Conservation (phyloP, 92 coral and sea anemone species). For the Paragorgia papillata region DNA sequence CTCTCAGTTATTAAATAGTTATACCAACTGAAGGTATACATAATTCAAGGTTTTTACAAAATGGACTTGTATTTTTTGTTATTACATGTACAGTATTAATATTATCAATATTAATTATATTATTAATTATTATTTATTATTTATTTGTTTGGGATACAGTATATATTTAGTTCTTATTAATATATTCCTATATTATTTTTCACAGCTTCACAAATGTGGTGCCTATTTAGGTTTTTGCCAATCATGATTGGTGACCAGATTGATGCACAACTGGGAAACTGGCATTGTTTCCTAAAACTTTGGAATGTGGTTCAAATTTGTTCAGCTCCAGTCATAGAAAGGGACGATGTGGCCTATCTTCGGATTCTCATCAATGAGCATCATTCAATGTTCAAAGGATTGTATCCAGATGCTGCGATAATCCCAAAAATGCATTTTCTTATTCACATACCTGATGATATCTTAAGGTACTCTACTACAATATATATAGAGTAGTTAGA, state of each 20-base stretch:
- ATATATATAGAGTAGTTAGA: not conserved
- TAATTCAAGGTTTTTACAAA: too few species aligned
- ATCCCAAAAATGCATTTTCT: slow-evolving; percentile 26
- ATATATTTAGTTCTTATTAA: not conserved
- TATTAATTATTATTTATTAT: not conserved
- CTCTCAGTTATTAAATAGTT: too few species aligned
- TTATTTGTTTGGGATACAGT: not conserved
- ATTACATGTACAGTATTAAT: too few species aligned
- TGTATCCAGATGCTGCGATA: slow-evolving; percentile 14
- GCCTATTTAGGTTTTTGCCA: slow-evolving; percentile 37
- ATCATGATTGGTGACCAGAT: slow-evolving; percentile 35
- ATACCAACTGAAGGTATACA: too few species aligned
- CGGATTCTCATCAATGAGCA: slow-evolving; percentile 26
- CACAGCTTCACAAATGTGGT: slow-evolving; percentile 46
- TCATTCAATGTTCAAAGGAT: slow-evolving; percentile 7
- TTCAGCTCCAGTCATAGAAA: slow-evolving; percentile 17
- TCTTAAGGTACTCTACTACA: not conserved
- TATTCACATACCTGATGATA: slow-evolving; percentile 18
- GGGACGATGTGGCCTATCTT: slow-evolving; percentile 19
- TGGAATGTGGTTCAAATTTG: slow-evolving; percentile 16
- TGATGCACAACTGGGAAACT: slow-evolving; percentile 1
- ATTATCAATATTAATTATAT: not conserved
- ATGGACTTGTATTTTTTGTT: too few species aligned
- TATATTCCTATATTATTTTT: not conserved
- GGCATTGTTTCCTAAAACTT: slow-evolving; percentile 33